Percentiles rank a stretch among this genome's conserved stretches.
Conservation (phyloP, 35 echinoderm and acorn worm genomes). For the Amphiura filiformis region DNA sequence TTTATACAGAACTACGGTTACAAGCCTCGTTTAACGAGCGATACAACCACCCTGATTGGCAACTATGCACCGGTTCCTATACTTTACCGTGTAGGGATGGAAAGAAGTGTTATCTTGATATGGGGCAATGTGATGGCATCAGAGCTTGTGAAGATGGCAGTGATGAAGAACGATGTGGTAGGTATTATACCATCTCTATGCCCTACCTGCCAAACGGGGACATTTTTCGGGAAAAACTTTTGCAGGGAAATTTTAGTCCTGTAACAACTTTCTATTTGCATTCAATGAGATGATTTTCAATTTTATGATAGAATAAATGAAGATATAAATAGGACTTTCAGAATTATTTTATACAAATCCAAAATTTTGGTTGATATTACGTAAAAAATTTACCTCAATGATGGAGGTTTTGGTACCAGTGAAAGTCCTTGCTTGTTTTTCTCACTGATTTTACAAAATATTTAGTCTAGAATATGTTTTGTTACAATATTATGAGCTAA, state of each 20-base stretch:
- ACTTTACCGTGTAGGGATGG: constrained; percentile 19
- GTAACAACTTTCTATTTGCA: background rate
- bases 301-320: background rate
- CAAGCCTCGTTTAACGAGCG: too few species aligned
- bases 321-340: background rate
- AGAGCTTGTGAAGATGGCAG: constrained; percentile 45
- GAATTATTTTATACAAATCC: background rate
- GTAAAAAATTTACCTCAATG: too few species aligned
- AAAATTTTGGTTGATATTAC: too few species aligned
- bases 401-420: too few species aligned
- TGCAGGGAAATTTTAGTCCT: background rate
- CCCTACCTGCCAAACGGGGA: background rate
- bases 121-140: constrained; percentile 40
- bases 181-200: too few species aligned
- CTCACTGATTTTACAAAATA: too few species aligned
- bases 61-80: background rate
- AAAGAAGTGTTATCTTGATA: constrained; percentile 14
- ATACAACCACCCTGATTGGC: background rate
- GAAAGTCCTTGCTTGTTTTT: too few species aligned
- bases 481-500: too few species aligned
- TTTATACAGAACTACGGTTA: too few species aligned
- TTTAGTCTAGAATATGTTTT: too few species aligned
- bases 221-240: background rate
- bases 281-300: background rate
- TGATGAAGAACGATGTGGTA: constrained; percentile 54